Conservation (phyloP, 1,140 invertebrate genomes). For the Anoplolepis gracilipes region DNA sequence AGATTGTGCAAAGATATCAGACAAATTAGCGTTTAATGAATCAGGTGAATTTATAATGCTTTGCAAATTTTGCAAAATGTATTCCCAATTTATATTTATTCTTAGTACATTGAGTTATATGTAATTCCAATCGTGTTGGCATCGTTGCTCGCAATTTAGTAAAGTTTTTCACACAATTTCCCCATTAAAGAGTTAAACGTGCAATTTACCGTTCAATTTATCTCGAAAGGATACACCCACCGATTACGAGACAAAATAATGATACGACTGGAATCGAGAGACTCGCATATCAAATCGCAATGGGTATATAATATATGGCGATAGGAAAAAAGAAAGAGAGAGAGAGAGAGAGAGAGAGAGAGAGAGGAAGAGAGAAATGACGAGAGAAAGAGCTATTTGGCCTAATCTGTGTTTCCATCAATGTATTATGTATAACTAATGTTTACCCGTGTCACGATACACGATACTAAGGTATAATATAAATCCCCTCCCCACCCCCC, state of each 20-base stretch:
- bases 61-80: background rate
- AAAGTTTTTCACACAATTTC: constrained; percentile 10
- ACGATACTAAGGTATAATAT: constrained; percentile 13
- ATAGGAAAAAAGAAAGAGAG: constrained; percentile 1
- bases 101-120: background rate
- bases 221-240: constrained; percentile 43
- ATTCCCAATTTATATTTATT: background rate
- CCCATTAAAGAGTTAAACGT: background rate
- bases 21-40: background rate
- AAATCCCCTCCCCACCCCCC: too few species aligned
- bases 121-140: background rate
- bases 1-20: background rate
- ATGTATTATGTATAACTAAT: constrained; percentile 72
- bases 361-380: background rate
- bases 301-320: background rate
- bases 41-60: background rate
- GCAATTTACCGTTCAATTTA: background rate
- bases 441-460: constrained; percentile 43
- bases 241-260: background rate
- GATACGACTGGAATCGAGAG: constrained; percentile 19
- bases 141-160: background rate
- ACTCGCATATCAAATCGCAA: constrained; percentile 37
- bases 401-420: constrained; percentile 77
- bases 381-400: constrained; percentile 65
- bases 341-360: background rate